These are phyloP conservation scores for Meleagris gallopavo DNA, from an alignment of 2,113 vertebrate species.

Conservation along the genomic window DNA sequence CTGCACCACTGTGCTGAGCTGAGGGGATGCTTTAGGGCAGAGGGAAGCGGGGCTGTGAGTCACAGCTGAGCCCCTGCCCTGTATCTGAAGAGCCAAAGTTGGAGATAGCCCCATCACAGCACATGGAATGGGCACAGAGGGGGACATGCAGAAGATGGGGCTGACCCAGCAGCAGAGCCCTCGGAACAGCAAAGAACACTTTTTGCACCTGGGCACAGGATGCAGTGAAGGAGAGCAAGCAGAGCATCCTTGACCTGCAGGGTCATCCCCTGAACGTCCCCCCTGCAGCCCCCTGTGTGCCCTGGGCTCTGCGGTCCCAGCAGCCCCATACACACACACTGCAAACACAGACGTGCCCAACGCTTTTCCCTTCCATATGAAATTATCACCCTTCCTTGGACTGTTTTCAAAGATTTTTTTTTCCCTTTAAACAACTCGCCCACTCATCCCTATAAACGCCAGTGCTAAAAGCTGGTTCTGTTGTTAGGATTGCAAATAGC, in stretches of 20 bases:
- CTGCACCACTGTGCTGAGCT: too few species aligned
- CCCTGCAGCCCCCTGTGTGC: background rate
- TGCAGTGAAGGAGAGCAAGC: background rate
- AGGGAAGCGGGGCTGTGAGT: rapidly evolving
- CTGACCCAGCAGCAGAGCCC: background rate
- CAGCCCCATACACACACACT: background rate
- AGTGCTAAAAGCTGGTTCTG: slow-evolving; percentile 61
- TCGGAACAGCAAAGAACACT: background rate
- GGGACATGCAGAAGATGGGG: background rate
- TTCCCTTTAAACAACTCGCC: slow-evolving; percentile 61
- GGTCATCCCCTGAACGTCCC: background rate
- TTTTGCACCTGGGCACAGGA: background rate
- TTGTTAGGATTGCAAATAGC: slow-evolving; percentile 58
- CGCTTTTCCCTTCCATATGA: background rate
- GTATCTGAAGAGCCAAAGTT: rapidly evolving
- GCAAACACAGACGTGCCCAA: background rate
- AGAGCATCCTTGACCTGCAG: background rate
- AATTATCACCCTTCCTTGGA: slow-evolving; percentile 54
- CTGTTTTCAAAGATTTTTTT: slow-evolving; percentile 29
- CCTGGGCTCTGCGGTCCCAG: too few species aligned
- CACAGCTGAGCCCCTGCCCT: background rate
- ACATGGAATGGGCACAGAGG: rapidly evolving
- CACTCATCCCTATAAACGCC: slow-evolving; percentile 59
- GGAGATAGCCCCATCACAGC: background rate
- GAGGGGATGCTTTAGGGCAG: background rate